Base-by-base conservation (phyloP, 1,140 invertebrate species). In the Lepidurus couesii region DNA sequence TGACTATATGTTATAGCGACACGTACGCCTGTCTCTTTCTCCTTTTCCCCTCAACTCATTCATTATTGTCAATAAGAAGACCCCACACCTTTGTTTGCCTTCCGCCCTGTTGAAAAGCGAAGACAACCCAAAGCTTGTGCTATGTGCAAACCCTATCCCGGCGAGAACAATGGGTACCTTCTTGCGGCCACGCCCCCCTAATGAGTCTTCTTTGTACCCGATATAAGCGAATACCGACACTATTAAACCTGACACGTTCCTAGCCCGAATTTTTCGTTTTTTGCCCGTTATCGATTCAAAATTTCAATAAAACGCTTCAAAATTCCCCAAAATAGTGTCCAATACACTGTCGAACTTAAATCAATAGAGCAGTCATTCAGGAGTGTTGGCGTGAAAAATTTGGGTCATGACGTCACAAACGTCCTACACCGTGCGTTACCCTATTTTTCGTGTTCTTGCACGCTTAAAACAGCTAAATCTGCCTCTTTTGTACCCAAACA, bases 21-120 rank as follows among this genome's bases (percentile, higher is more conserved):
- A 21, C 8, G 53, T n/a, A 65, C 21, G 53, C 53, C 53, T 13
- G 53, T 21, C 21, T 21, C 53, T 21, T 65, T 65, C 21, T 65
- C 21, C 21, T 16, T 34, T 34, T 34, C 34, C 34, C 34, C 34
- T 34, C 34, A 34, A 4, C 53, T 65, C 53, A 21, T 21, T 65
- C 53, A 65, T 65, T 65, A 65, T 65, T 65, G 53, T 65, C 53
- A 9, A 65, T 65, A 65, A 65, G 53, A 65, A n/a, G 53, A n/a
- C 13, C 34, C 53, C 53, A 65, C 53, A 21, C 53, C 53, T 65
- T 21, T 65, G 45, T 47, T 47, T 47, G 53, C 21, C 53, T 65
- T 65, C 53, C 53, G 53, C n/a, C 9, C 53, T 21, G 53, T 65
- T 65, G 53, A 65, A 65, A 65, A 21, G 16, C 53, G 53, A 65